Evolutionary conservation across 2,113 vertebrate species (phyloP), one percentile per base, ranked within the genome.

Genomic region (Delphinus delphis): DNA sequence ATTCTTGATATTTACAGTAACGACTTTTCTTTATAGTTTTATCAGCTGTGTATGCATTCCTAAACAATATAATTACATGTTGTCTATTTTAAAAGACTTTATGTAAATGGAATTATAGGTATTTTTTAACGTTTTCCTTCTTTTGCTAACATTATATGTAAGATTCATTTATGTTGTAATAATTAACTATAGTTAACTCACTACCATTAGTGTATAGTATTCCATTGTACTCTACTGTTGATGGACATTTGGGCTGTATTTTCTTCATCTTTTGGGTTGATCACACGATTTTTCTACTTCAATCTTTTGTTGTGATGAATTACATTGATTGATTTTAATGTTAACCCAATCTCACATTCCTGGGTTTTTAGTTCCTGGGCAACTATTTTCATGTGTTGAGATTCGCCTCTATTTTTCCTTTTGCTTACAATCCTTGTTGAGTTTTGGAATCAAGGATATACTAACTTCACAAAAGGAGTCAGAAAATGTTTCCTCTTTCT

Each of bases 261-360:
- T 87, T 53, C 55, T 91, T 97, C 31, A 74, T 74, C 63, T 93
- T 94, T 88, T 96, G 71, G 92, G 25, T 73, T 95, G 36, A 79
- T 25, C n/a, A 83, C 76, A 84, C 58, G 73, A 74, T 93, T 95
- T 89, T 60, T 84, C 58, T 83, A 41, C 36, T 96, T 73, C 36
- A 50, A 4, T 60, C 23, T 90, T 92, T 58, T 70, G 38, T 55
- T 83, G 17, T 38, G 41, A 62, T 86, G 31, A 92, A 65, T 67
- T 92, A 94, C 28, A 41, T 28, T 92, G 3, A 74, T 68, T 83
- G 41, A 86, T 71, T 95, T 80, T 83, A 90, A 89, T 73, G 13
- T 77, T 88, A 84, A 86, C 9, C 11, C 41, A 74, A 67, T 70
- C 47, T 74, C 58, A 94, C 7, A 87, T 90, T 93, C 68, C 47